phyloP scores from a whole-genome alignment of 2,888 invertebrate genomes.

The Chymomyza fuscimana region DNA sequence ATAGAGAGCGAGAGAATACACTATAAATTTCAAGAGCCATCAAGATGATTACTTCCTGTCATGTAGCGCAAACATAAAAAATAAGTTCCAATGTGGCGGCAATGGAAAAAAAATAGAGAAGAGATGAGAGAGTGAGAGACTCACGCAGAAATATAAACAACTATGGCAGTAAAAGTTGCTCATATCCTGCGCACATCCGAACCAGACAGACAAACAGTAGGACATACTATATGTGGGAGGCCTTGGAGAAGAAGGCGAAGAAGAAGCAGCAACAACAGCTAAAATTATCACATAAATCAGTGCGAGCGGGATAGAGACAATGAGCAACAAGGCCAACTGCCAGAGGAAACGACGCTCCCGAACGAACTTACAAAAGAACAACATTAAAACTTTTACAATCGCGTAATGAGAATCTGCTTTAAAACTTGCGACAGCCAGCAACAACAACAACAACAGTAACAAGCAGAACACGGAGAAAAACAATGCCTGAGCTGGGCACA shows the following conservation, averaged over 20 bases:
- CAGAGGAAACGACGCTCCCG: constrained; percentile 21
- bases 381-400: constrained; percentile 74
- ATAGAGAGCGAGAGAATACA: constrained; percentile 43
- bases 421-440: constrained; percentile 65
- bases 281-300: constrained; percentile 73
- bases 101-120: constrained; percentile 33
- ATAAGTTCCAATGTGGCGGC: background rate
- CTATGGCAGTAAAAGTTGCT: constrained; percentile 66
- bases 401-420: constrained; percentile 75
- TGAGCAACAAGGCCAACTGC: constrained; percentile 45
- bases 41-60: constrained; percentile 74
- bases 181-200: constrained; percentile 72
- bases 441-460: constrained; percentile 20
- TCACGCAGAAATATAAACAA: constrained; percentile 63
- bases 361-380: constrained; percentile 67
- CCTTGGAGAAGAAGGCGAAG: background rate
- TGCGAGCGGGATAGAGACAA: constrained; percentile 49
- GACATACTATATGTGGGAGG: constrained; percentile 40
- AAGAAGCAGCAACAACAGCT: constrained; percentile 18
- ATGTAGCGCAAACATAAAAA: constrained; percentile 66
- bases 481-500: background rate
- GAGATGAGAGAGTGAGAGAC: constrained; percentile 49
- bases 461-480: background rate
- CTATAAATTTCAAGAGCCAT: constrained; percentile 73
- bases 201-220: constrained; percentile 45